Base-by-base conservation (phyloP, 1,140 invertebrate genomes). In the Drosophila nigromelanica region DNA sequence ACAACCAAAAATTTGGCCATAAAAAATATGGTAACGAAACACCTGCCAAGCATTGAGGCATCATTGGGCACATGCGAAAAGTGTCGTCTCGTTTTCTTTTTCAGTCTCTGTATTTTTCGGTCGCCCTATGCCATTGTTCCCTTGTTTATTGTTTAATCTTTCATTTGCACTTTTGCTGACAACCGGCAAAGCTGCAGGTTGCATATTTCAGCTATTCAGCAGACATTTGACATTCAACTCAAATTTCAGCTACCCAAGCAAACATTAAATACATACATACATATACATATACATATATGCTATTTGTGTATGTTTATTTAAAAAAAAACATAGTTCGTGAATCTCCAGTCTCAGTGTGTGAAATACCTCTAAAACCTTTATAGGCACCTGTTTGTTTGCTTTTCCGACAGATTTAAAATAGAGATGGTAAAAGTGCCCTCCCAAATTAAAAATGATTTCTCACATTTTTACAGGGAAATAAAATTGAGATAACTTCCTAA, bases 1-100 rank as follows among this genome's bases (percentile, higher is more conserved):
- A 68, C 14, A 68, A 43, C 59, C 60, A 60, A 55, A 78, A 73
- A 76, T 82, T 86, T 87, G 80, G 80, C 56, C 75, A 81, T 87
- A 87, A 87, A 35, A 35, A 87, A 81, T 86, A 75, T 87, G 82
- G 78, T 73, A 86, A 78, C 60, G 63, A 87, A 89, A 86, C 82
- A 86, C 83, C 82, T 86, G 82, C 82, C 64, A 40, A 59, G 43
- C 54, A 59, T 48, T 47, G 27, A 24, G 35, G 50, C 67, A 39
- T 14, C 35, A 61, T 35, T 43, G 18, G 11, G 47, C 75, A 85
- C 80, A 80, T 83, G 80, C 73, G 48, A 54, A 67, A 73, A 80
- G 55, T 78, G 56, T 78, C 82, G 59, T 69, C 76, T 73, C 50
- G 64, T 47, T 48, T 43, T 30, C 47, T 14, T 33, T 45, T 45